phyloP scores from a whole-genome alignment of 2,113 vertebrate genomes.

The Tachysurus vachellii region DNA sequence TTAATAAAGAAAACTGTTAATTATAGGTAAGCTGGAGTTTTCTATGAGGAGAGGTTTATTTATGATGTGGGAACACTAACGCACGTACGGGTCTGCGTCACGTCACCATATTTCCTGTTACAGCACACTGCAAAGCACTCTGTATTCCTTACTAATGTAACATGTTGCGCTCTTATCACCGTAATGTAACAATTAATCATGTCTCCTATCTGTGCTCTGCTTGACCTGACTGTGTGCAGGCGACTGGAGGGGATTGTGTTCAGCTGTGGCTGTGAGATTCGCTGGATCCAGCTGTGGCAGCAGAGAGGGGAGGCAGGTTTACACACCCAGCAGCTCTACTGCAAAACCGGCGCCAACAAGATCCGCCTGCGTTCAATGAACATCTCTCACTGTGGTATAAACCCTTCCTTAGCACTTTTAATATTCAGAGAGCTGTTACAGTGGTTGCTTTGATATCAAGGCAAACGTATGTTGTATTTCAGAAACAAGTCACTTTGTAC shows the following conservation, averaged over 20 bases:
- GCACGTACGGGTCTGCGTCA: background rate
- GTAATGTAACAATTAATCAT: background rate
- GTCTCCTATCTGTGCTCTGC: background rate
- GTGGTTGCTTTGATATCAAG: background rate
- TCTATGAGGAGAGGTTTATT: background rate
- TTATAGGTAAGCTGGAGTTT: background rate
- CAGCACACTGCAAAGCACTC: background rate
- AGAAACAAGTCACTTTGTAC: background rate
- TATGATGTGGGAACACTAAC: background rate
- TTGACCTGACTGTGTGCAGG: constrained; percentile 67
- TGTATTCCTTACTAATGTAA: background rate
- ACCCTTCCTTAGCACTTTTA: background rate
- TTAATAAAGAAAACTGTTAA: background rate
- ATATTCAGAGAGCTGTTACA: background rate
- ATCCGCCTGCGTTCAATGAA: constrained; percentile 88
- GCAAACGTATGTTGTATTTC: background rate
- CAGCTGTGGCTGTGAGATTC: constrained; percentile 92
- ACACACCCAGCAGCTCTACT: constrained; percentile 85
- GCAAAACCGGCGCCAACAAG: constrained; percentile 79
- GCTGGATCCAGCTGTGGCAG: constrained; percentile 98
- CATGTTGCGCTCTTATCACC: background rate
- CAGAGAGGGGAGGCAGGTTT: constrained; percentile 86
- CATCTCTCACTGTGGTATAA: constrained; percentile 88
- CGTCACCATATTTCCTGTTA: background rate
- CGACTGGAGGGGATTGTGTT: constrained; percentile 89